phyloP scores from a whole-genome alignment of 2,888 invertebrate species.

The Rhyacophila evoluta region DNA sequence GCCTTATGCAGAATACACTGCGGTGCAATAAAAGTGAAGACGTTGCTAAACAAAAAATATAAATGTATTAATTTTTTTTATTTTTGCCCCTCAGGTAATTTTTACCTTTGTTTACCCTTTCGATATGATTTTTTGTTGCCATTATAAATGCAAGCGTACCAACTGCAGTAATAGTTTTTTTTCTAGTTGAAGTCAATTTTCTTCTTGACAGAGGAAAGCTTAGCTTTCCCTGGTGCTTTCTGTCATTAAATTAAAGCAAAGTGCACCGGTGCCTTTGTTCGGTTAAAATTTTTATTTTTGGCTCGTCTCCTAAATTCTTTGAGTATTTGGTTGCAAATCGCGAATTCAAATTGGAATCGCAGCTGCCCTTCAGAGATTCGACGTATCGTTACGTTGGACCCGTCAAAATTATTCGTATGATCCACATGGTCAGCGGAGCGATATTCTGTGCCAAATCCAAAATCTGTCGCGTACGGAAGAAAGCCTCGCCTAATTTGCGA shows the following conservation, averaged over 20 bases:
- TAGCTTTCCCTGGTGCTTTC: neutral
- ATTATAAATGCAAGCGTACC: neutral
- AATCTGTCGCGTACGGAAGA: conserved; percentile 45
- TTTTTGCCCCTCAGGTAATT: no score
- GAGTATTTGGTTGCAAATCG: neutral
- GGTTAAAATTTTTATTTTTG: neutral
- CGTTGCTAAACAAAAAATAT: no score
- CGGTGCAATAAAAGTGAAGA: no score
- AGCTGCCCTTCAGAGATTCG: neutral
- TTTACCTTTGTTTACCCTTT: no score
- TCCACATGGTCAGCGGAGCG: conserved; percentile 48
- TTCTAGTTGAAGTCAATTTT: neutral
- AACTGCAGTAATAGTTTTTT: neutral
- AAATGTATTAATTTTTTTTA: no score
- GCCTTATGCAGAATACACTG: no score
- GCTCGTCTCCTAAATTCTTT: neutral
- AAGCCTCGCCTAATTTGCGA: conserved; percentile 32
- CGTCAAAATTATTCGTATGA: conserved; percentile 40
- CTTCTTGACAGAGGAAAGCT: neutral
- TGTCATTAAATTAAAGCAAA: neutral
- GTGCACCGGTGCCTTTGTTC: neutral
- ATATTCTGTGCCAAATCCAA: conserved; percentile 45
- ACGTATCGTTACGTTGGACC: conserved; percentile 40
- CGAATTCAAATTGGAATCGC: conserved; percentile 2
- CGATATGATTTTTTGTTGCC: no score